These are phyloP conservation scores for Cenopis cana DNA, from an alignment of 2,888 invertebrate species.

Conservation along the genomic window DNA sequence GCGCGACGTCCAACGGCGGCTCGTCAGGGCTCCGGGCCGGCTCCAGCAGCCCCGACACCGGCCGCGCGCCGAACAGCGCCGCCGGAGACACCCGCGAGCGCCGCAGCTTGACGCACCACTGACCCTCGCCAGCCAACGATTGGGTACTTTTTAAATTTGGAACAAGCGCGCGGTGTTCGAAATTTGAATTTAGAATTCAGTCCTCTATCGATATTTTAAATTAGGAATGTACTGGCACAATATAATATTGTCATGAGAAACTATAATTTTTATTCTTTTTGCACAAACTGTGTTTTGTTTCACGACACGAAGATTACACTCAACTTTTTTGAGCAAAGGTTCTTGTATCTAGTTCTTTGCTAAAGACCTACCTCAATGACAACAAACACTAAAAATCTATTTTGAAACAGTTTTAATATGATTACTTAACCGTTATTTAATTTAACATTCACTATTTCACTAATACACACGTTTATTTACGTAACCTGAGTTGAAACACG, in stretches of 20 bases:
- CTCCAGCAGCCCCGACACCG: slow-evolving; percentile 80
- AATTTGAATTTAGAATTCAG: neutral
- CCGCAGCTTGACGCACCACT: slow-evolving; percentile 71
- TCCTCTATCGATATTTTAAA: no score
- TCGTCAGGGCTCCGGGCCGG: slow-evolving; percentile 80
- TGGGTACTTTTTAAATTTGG: slow-evolving; percentile 45
- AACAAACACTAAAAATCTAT: slow-evolving; percentile 1
- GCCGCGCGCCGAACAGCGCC: slow-evolving; percentile 84
- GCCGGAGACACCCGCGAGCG: slow-evolving; percentile 81
- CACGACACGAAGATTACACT: neutral
- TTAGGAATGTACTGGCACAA: no score
- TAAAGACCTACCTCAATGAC: slow-evolving; percentile 19
- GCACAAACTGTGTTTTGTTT: neutral
- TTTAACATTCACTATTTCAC: slow-evolving; percentile 11
- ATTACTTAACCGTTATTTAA: slow-evolving; percentile 16
- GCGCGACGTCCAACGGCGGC: slow-evolving; percentile 80
- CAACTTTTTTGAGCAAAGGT: neutral
- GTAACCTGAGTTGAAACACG: slow-evolving; percentile 35
- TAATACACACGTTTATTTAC: neutral
- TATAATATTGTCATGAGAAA: no score
- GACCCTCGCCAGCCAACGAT: slow-evolving; percentile 41
- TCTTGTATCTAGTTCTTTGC: neutral
- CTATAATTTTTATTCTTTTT: no score
- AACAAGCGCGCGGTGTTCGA: slow-evolving; percentile 27
- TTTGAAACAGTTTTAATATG: slow-evolving; percentile 7